Percentiles rank a stretch among this genome's conserved stretches.
phyloP scores from a whole-genome alignment of 2,797 vertebrate species.

The Microctenopoma stevenorrisi region DNA sequence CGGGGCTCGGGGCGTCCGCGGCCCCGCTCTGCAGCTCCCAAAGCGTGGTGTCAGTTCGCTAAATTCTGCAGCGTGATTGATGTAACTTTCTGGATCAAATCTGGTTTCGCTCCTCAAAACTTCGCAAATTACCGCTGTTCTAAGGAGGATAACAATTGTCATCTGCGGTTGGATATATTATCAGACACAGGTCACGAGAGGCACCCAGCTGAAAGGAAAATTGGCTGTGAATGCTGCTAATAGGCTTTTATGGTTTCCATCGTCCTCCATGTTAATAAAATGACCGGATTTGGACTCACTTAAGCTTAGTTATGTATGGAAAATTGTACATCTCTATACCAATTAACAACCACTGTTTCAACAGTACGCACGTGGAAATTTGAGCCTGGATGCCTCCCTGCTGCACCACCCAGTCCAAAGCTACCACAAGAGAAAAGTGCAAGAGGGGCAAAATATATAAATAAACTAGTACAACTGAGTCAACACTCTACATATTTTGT shows the following conservation, averaged over 20 bases:
- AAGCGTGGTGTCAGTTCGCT: slow-evolving; percentile 41
- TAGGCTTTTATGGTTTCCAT: not conserved
- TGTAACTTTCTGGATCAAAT: slow-evolving; percentile 8
- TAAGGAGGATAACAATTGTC: not conserved
- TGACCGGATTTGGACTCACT: slow-evolving; percentile 10
- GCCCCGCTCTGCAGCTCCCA: slow-evolving; percentile 69
- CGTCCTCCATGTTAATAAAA: slow-evolving; percentile 8
- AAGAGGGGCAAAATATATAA: slow-evolving; percentile 71
- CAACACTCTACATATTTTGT: slow-evolving; percentile 53
- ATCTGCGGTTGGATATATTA: slow-evolving; percentile 18
- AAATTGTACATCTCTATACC: not conserved
- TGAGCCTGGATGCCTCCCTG: slow-evolving; percentile 46
- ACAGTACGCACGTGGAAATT: slow-evolving; percentile 52
- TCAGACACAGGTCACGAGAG: slow-evolving; percentile 30
- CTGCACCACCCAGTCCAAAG: slow-evolving; percentile 38
- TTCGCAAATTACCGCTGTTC: slow-evolving; percentile 1
- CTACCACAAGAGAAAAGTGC: slow-evolving; percentile 55
- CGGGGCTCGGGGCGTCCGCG: slow-evolving; percentile 65
- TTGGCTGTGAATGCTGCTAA: slow-evolving; percentile 5
- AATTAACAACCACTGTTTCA: slow-evolving; percentile 33
- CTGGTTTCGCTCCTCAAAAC: slow-evolving; percentile 1
- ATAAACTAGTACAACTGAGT: slow-evolving; percentile 72
- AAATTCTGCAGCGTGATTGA: slow-evolving; percentile 16
- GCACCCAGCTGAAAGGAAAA: slow-evolving; percentile 26
- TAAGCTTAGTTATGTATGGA: not conserved